Evolutionary conservation across 2,888 invertebrate species (phyloP).

Genomic region (Pachymerium ferrugineum): DNA sequence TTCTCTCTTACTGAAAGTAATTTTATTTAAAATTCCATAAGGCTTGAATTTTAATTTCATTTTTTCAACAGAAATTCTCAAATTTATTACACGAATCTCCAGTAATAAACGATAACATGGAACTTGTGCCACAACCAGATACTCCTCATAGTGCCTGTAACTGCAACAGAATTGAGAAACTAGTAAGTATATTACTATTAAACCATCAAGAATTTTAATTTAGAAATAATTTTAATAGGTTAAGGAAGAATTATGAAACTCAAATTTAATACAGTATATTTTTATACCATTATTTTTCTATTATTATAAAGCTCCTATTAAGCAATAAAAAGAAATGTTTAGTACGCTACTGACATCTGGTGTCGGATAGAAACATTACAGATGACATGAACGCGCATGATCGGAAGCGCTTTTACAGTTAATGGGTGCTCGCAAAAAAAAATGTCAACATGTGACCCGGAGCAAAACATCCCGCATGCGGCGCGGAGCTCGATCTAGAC

Average conservation of each 20-base stretch:
- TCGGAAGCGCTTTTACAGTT: slow-evolving; percentile 19
- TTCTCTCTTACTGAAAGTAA: slow-evolving; percentile 61
- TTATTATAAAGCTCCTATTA: no score
- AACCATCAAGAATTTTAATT: no score
- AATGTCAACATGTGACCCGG: slow-evolving; percentile 33
- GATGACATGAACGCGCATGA: no score
- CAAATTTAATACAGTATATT: no score
- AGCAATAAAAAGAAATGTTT: no score
- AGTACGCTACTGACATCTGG: no score
- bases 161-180: neutral
- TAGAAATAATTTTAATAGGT: neutral
- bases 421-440: neutral
- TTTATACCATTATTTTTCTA: no score
- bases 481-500: slow-evolving; percentile 27
- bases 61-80: neutral
- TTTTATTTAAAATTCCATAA: neutral
- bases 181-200: neutral
- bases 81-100: neutral
- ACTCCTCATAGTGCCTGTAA: neutral
- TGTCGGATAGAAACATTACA: no score
- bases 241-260: neutral
- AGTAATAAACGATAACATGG: neutral
- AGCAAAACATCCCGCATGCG: slow-evolving; percentile 30
- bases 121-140: neutral
- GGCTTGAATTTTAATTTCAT: no score